Evolutionary conservation across 2,888 invertebrate genomes (phyloP), one percentile per base, ranked within the genome.

Genomic region (Tinea semifulvella): DNA sequence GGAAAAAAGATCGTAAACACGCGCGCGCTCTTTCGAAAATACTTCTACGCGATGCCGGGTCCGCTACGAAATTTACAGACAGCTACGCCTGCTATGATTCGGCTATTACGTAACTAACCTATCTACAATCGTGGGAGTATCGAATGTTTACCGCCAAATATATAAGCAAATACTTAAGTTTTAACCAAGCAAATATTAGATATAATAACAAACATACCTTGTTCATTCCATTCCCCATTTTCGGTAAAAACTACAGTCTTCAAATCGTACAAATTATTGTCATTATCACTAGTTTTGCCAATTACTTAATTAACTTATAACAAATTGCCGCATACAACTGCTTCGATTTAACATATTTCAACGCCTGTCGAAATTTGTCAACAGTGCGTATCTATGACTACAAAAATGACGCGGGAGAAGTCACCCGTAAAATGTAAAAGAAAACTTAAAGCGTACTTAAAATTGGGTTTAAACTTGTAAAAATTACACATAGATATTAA

Each of bases 151-250:
- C n/a, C n/a, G n/a, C 13, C 6, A 40, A 22, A 13, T 13, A 14
- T 39, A 19, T 7, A 31, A 31, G 4, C 6, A 31, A 7, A 18
- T 36, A 18, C 17, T 18, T 36, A 36, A 48, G 45, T n/a, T n/a
- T n/a, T n/a, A n/a, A n/a, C n/a, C n/a, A n/a, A n/a, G n/a, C n/a
- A n/a, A n/a, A n/a, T 20, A 43, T 28, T 31, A 46, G 42, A 27
- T 43, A 39, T 43, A 36, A 4, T 40, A 27, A 44, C 18, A n/a
- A 44, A 61, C 72, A 84, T 76, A 91, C 92, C 91, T 91, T 92
- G 79, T 92, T 92, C 92, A 92, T 92, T 76, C 92, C 92, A 88
- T 92, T 92, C 79, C 92, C 92, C 92, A 92, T 70, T 54, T 62
- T 68, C 54, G n/a, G n/a, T n/a, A n/a, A n/a, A n/a, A n/a, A 56